These are phyloP conservation scores for Drosophila sucinea DNA, from an alignment of 1,140 invertebrate species.

Conservation along the genomic window DNA sequence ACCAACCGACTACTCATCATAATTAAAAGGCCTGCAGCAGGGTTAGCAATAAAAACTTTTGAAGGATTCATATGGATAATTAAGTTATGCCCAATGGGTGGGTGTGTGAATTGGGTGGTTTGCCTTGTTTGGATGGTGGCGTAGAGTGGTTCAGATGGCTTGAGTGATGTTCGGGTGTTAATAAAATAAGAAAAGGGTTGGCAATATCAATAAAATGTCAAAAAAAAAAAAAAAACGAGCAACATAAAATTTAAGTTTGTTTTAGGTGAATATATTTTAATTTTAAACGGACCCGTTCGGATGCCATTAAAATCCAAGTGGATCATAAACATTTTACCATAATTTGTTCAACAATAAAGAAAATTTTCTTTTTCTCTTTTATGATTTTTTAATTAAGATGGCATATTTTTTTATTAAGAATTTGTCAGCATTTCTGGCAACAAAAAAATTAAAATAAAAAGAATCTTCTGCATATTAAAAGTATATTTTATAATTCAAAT, in stretches of 20 bases:
- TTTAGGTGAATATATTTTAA: conserved; percentile 48
- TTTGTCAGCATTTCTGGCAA: not conserved
- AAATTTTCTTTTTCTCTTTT: conserved; percentile 1
- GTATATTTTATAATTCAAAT: no score
- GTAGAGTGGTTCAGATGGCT: conserved; percentile 36
- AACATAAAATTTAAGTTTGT: conserved; percentile 19
- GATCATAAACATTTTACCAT: conserved; percentile 20
- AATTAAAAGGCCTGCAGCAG: conserved; percentile 58
- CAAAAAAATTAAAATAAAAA: not conserved
- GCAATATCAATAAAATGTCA: conserved; percentile 56
- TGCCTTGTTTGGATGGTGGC: conserved; percentile 26
- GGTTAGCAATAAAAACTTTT: conserved; percentile 61
- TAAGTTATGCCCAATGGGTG: conserved; percentile 61
- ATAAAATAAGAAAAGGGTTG: conserved; percentile 7
- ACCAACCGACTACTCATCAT: conserved; percentile 62
- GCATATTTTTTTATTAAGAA: not conserved
- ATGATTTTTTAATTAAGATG: conserved; percentile 6
- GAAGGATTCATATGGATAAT: conserved; percentile 80
- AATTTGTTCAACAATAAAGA: conserved; percentile 28
- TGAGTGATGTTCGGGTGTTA: conserved; percentile 1
- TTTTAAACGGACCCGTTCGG: conserved; percentile 33
- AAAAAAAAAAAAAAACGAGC: not conserved
- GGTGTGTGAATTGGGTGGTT: conserved; percentile 33
- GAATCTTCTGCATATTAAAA: not conserved
- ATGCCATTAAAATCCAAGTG: conserved; percentile 43